Evolutionary conservation across 2,797 vertebrate genomes (phyloP), one percentile per base, ranked within the genome.

Genomic region (Decapterus maruadsi): DNA sequence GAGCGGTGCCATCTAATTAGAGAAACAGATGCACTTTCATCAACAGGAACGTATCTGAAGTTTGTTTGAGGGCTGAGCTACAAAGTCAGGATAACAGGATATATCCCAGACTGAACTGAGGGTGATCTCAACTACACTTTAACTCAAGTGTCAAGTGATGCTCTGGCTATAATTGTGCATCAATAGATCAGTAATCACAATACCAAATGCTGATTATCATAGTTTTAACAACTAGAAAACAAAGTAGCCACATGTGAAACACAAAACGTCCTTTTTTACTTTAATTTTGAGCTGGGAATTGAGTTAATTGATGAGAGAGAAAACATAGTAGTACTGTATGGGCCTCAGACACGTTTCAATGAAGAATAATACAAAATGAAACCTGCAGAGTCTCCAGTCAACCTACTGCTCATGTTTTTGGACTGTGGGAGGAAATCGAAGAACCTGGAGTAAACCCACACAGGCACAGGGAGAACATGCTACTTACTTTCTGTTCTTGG

Each of bases 1-100:
- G 16, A 68, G 58, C 46, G 34, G 68, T 43, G 58, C 14, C 43
- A 38, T 68, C 42, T 56, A 20, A 56, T 69, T 22, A 51, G 10
- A 12, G 12, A 40, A 67, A 80, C 55, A 57, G n/a, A 72, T 12
- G 12, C 8, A 9, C 9, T 57, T 64, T 54, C 3, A 31, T 55
- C 2, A 22, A 51, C 31, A 13, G 12, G n/a, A 38, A 74, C 51
- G 9, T n/a, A 54, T 63, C 22, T 40, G 10, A 2, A 10, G 38
- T 56, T 66, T 34, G 43, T n/a, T 3, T 53, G 45, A 67, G 16
- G 43, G 4, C 19, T 55, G 14, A 2, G 20, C 19, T 8, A 26
- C 38, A 14, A 19, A 58, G 22, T 16, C 19, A 16, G 29, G 29
- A 40, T 40, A 19, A 43, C n/a, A 20, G 26, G 40, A 26, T 26